phyloP scores from a whole-genome alignment of 2,113 vertebrate species.

The Amphiprion ocellaris region DNA sequence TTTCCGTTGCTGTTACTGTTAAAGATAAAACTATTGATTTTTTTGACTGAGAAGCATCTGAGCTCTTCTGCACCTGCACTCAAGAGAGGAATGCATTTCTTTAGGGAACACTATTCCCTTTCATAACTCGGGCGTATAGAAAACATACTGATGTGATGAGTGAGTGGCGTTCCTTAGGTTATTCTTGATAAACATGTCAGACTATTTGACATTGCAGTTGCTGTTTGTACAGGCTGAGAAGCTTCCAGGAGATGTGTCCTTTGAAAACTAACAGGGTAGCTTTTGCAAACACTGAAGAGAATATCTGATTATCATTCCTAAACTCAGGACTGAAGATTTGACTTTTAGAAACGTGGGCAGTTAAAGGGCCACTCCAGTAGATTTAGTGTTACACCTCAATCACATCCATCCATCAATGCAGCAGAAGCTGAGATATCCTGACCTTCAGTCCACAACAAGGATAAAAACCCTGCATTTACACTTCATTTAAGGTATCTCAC shows the following conservation, averaged over 20 bases:
- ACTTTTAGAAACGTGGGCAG: no score
- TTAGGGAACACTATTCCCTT: constrained; percentile 47
- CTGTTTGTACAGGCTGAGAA: constrained; percentile 4
- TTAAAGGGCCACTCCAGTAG: no score
- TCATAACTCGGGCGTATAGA: constrained; percentile 22
- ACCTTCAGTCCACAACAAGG: no score
- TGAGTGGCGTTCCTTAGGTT: constrained; percentile 23
- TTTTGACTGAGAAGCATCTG: neutral
- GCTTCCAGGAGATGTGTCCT: neutral
- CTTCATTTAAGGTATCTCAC: no score
- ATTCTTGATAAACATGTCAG: constrained; percentile 23
- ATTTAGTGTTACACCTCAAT: no score
- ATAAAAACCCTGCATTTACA: no score
- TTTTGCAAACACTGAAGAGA: neutral
- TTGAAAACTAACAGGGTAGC: neutral
- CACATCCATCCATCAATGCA: no score
- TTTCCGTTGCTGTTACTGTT: constrained; percentile 11
- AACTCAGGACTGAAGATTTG: neutral
- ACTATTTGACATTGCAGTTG: neutral
- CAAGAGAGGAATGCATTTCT: constrained; percentile 16
- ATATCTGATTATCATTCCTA: neutral
- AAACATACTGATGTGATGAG: constrained; percentile 42
- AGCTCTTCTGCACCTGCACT: constrained; percentile 40
- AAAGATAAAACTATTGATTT: neutral
- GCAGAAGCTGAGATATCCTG: no score